Conservation (phyloP, 2,113 vertebrate genomes). For the Smithornis capensis region DNA sequence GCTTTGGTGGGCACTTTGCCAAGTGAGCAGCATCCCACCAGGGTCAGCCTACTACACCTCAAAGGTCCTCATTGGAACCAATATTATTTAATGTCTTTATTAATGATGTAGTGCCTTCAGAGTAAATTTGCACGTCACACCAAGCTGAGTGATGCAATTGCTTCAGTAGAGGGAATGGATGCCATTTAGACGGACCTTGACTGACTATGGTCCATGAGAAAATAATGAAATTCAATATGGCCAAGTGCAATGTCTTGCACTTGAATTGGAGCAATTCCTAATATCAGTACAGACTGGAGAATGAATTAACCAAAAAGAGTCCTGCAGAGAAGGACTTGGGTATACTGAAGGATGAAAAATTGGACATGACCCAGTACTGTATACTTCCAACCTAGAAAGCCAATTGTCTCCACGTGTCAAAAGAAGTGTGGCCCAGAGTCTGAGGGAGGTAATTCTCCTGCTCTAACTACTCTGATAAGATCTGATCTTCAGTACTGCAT, state of each 20-base stretch:
- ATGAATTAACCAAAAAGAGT: not conserved
- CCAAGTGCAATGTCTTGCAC: not conserved
- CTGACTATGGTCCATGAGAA: not conserved
- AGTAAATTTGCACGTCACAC: not conserved
- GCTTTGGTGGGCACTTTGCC: not conserved
- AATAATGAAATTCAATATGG: not conserved
- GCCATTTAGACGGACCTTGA: not conserved
- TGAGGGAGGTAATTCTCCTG: not conserved
- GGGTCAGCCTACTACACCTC: not conserved
- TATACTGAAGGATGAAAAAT: not conserved
- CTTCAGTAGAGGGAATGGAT: too few relatives aligned
- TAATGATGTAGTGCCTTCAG: not conserved
- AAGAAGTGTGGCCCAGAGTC: not conserved
- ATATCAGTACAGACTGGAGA: not conserved
- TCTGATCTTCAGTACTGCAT: not conserved
- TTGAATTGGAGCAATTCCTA: not conserved
- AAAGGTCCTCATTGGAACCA: not conserved
- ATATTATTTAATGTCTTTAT: not conserved
- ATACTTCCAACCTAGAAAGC: not conserved
- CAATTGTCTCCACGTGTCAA: rapidly evolving
- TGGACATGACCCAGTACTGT: not conserved
- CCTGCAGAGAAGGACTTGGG: not conserved
- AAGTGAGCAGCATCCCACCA: not conserved
- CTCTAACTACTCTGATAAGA: not conserved
- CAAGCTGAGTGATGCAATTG: not conserved